Evolutionary conservation across 2,888 invertebrate species (phyloP).

Genomic region (Lithophane ornitopus): DNA sequence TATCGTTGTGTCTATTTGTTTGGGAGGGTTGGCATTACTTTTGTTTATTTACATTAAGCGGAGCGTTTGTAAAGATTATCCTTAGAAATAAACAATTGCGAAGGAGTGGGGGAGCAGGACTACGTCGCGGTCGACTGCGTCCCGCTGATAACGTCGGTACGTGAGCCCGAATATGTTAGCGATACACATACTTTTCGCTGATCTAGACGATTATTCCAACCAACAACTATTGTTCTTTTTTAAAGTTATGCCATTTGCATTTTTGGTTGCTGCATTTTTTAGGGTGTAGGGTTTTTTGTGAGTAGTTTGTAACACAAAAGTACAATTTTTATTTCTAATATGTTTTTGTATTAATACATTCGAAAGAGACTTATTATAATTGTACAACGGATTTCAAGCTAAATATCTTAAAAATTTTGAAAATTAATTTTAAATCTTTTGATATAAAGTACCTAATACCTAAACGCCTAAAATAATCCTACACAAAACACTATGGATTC

Average conservation of each 20-base stretch:
- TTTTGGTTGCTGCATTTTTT: background rate
- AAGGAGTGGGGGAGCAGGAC: conserved; percentile 63
- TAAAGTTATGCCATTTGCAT: conserved; percentile 14
- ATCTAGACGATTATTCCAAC: conserved; percentile 69
- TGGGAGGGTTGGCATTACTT: conserved; percentile 53
- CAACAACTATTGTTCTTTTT: conserved; percentile 43
- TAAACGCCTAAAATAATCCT: conserved; percentile 6
- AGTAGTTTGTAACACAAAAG: background rate
- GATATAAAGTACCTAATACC: background rate
- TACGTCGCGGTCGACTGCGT: conserved; percentile 71
- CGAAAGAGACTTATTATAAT: no score
- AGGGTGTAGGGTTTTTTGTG: background rate
- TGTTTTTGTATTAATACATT: background rate
- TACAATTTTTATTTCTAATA: background rate
- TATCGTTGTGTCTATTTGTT: conserved; percentile 54
- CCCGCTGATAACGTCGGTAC: conserved; percentile 78
- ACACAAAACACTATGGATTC: conserved; percentile 17
- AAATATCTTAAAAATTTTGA: background rate
- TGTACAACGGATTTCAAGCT: background rate
- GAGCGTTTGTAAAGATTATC: conserved; percentile 82
- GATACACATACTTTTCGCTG: conserved; percentile 79
- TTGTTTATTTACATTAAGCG: conserved; percentile 69
- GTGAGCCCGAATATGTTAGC: conserved; percentile 86
- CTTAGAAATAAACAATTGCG: conserved; percentile 82
- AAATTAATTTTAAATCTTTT: background rate